Percentiles rank a stretch among this genome's conserved stretches.
phyloP scores from a whole-genome alignment of 2,113 vertebrate species.

The Erinaceus europaeus region DNA sequence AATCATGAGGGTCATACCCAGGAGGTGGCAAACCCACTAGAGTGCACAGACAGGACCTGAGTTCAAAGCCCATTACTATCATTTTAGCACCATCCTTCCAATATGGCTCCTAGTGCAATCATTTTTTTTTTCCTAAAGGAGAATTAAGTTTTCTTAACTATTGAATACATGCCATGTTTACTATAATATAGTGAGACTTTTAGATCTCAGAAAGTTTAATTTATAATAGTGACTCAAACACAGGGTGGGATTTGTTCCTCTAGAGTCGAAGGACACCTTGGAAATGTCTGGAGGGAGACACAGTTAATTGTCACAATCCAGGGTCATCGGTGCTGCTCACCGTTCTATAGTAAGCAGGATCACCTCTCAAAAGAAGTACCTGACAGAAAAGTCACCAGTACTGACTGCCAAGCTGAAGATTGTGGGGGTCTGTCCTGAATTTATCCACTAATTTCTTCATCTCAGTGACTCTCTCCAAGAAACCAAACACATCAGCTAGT shows the following conservation, averaged over 20 bases:
- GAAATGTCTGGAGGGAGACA: too few species aligned
- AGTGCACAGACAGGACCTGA: too few species aligned
- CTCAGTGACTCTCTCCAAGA: background rate
- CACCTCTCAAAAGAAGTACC: background rate
- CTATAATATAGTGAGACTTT: background rate
- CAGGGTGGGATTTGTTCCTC: background rate
- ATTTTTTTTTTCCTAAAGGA: background rate
- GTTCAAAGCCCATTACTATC: too few species aligned
- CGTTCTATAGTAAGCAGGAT: background rate
- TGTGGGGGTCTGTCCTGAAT: background rate
- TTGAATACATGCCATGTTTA: too few species aligned
- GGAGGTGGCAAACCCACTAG: too few species aligned
- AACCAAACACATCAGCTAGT: background rate
- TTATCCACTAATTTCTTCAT: background rate
- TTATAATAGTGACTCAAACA: background rate
- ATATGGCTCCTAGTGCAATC: background rate
- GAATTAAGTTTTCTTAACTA: background rate
- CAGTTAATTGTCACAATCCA: background rate
- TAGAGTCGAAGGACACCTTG: too few species aligned
- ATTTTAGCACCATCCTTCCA: background rate
- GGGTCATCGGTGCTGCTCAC: too few species aligned
- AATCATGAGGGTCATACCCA: too few species aligned
- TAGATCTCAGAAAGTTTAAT: background rate
- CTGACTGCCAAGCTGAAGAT: background rate
- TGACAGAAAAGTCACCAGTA: background rate